phyloP scores from a whole-genome alignment of 2,113 vertebrate species.

The Blennius ocellaris region DNA sequence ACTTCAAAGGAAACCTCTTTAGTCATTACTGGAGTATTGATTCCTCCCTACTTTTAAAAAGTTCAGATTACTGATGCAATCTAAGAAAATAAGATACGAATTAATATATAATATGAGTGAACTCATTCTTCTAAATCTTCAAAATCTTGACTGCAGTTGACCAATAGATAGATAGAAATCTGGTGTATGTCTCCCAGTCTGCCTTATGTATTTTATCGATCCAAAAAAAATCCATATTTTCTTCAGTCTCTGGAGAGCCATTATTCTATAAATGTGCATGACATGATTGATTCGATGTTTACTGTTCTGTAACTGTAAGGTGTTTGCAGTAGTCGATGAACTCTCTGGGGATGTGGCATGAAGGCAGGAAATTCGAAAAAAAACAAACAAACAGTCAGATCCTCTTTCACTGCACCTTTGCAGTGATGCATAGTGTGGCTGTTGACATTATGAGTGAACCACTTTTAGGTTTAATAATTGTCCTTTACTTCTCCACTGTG shows the following conservation, averaged over 20 bases:
- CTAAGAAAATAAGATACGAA: constrained; percentile 9
- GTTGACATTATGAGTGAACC: not conserved
- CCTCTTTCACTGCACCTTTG: constrained; percentile 22
- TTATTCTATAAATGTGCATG: not conserved
- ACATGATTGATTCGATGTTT: not conserved
- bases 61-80: not conserved
- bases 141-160: too few species aligned
- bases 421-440: not conserved
- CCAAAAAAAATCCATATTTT: not conserved
- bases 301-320: not conserved
- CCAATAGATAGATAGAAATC: too few species aligned
- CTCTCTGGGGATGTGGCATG: not conserved
- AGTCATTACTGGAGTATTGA: not conserved
- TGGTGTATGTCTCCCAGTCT: not conserved
- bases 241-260: not conserved
- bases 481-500: too few species aligned
- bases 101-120: constrained; percentile 12
- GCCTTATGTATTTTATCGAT: not conserved
- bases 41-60: not conserved
- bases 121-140: constrained; percentile 1
- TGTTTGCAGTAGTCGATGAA: constrained; percentile 8
- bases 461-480: too few species aligned
- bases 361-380: not conserved
- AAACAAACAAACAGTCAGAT: not conserved
- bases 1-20: not conserved